Base-by-base conservation (phyloP, 2,888 invertebrate genomes). In the Melolontha melolontha region DNA sequence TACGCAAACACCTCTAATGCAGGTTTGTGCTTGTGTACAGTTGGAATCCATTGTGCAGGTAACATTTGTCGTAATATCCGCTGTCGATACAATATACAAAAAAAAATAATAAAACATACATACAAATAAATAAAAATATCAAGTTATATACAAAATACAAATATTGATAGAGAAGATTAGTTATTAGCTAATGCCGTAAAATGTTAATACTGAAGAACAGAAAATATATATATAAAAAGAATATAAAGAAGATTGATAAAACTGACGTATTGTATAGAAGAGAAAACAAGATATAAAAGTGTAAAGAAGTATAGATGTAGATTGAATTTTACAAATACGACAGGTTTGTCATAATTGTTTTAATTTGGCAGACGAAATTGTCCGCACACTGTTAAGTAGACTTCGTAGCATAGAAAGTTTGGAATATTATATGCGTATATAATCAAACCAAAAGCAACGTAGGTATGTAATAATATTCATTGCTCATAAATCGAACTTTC, bases 21-120 rank as follows among this genome's bases (percentile, higher is more conserved):
- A 88, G 75, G 84, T 82, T 78, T 86, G 84, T 79, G 83, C 82
- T 75, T 83, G 82, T 76, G 83, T 84, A 81, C 87, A 87, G 76
- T 87, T 84, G 75, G 80, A 80, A 79, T 87, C 85, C 80, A 80
- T 79, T 76, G 83, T 82, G 83, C 87, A 88, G 81, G 72, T 72
- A 73, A 76, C 74, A 71, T 84, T 83, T 78, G 81, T 81, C 74
- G 79, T 75, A 76, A 78, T 79, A 80, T 80, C 80, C 76, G 82
- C 84, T 85, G 85, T 80, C 83, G 81, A 84, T 82, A 80, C 72
- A 82, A 80, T 79, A 75, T 73, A 75, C 67, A 66, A 34, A 62
- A 62, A 59, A 22, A 34, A 66, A 69, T 64, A 14, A 40, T 50
- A 64, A 62, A 70, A 76, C 74, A 80, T 74, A 80, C 70, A 77